phyloP scores from a whole-genome alignment of 2,888 invertebrate genomes.

The Amaurobius ferox region DNA sequence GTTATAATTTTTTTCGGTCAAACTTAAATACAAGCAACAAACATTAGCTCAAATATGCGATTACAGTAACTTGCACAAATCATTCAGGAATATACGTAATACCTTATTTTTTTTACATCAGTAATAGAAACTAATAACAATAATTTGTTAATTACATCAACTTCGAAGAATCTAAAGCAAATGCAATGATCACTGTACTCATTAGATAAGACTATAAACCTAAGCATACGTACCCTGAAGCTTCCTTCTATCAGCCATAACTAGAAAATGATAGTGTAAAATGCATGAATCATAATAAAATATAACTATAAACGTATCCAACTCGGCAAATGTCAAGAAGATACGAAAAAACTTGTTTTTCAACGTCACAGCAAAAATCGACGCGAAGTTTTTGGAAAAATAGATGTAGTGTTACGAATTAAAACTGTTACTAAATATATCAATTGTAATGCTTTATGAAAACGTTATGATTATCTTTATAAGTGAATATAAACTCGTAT shows the following conservation, averaged over 20 bases:
- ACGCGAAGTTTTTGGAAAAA: not conserved
- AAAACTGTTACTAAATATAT: not conserved
- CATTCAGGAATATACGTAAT: no score
- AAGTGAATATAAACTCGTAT: not conserved
- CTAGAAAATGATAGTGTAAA: conserved; percentile 81
- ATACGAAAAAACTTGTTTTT: not conserved
- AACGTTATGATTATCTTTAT: not conserved
- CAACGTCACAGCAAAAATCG: not conserved
- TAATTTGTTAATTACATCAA: no score
- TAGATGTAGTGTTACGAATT: not conserved
- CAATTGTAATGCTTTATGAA: not conserved
- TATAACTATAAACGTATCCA: conserved; percentile 52
- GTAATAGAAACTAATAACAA: no score
- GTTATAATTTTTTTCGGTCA: no score
- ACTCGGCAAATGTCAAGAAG: conserved; percentile 65
- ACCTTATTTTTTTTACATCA: no score
- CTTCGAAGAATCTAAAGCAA: no score
- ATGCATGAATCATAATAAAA: conserved; percentile 66
- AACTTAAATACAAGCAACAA: no score
- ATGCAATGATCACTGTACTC: no score
- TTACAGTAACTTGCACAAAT: no score
- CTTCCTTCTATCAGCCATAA: conserved; percentile 99
- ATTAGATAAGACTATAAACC: no score
- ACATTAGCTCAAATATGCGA: no score
- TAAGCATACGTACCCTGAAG: conserved; percentile 99